These are phyloP conservation scores for Drosophila guanche DNA, from an alignment of 1,140 invertebrate genomes.

Conservation along the genomic window DNA sequence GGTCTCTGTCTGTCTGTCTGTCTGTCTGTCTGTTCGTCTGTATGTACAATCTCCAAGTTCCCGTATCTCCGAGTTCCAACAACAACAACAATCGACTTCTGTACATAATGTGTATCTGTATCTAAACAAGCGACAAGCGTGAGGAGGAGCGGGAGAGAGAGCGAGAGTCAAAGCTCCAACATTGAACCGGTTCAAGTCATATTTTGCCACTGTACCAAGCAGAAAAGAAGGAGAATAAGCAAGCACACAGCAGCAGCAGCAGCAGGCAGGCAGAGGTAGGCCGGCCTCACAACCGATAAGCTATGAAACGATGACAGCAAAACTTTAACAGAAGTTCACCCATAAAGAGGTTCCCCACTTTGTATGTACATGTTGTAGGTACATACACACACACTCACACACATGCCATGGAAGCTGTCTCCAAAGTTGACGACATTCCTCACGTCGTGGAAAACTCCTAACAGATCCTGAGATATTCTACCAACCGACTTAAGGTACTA, in stretches of 20 bases:
- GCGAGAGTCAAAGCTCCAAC: constrained; percentile 49
- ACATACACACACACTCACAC: neutral
- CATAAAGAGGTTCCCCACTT: constrained; percentile 1
- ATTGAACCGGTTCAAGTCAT: constrained; percentile 74
- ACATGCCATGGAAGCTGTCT: too few relatives aligned
- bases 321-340: constrained; percentile 22
- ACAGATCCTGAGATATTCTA: too few relatives aligned
- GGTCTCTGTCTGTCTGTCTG: constrained; percentile 16
- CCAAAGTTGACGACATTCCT: too few relatives aligned
- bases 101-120: constrained; percentile 75
- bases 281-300: constrained; percentile 21
- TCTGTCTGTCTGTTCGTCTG: constrained; percentile 14
- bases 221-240: constrained; percentile 18
- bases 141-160: constrained; percentile 1
- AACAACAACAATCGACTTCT: constrained; percentile 53
- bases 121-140: constrained; percentile 52
- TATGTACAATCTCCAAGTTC: constrained; percentile 14
- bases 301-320: constrained; percentile 42
- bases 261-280: constrained; percentile 10
- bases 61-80: constrained; percentile 50
- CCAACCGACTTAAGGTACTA: too few relatives aligned
- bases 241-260: constrained; percentile 17
- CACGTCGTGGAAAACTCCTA: too few relatives aligned
- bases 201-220: constrained; percentile 62
- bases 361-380: neutral